Evolutionary conservation across 2,113 vertebrate species (phyloP), one percentile per base, ranked within the genome.

Genomic region (Monopterus albus): DNA sequence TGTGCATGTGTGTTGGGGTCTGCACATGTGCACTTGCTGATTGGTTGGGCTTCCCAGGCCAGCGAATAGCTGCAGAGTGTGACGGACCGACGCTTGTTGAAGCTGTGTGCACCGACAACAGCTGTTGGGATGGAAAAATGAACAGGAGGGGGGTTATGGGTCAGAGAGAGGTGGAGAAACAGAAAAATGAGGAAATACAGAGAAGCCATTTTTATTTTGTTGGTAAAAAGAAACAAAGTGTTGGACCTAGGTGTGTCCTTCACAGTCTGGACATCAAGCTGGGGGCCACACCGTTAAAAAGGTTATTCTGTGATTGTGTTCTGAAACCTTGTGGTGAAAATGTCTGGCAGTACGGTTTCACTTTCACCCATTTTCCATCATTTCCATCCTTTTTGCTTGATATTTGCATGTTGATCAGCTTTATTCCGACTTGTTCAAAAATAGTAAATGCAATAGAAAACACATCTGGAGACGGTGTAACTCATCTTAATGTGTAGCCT

Each of bases 81-180:
- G 78, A 68, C 43, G 1, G 53, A 55, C 17, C 40, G 49, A 52
- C 71, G 55, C 55, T 42, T n/a, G 57, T 49, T 88, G 84, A 82
- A 87, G 84, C 84, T 89, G 84, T 79, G 72, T 51, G 78, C 53
- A 20, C 46, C 1, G 13, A 51, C 74, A 64, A 65, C 88, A 89
- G 86, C 85, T 89, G 88, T 75, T 36, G 63, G 43, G 59, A 75
- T 21, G 70, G 83, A 72, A 78, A 85, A 80, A 75, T 72, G 40
- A 56, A 60, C 56, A 2, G 10, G 40, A 53, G 36, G 46, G 60
- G 33, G 17, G 18, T 50, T 29, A 1, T 49, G 18, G 5, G 5
- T 20, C 11, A 25, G 14, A 4, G n/a, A n/a, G 47, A 18, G 18
- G 15, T 28, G 13, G n/a, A 26, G 21, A 57, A 25, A 28, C 4